Evolutionary conservation across 2,888 invertebrate species (phyloP).

Genomic region (Cephus rjabovi): DNA sequence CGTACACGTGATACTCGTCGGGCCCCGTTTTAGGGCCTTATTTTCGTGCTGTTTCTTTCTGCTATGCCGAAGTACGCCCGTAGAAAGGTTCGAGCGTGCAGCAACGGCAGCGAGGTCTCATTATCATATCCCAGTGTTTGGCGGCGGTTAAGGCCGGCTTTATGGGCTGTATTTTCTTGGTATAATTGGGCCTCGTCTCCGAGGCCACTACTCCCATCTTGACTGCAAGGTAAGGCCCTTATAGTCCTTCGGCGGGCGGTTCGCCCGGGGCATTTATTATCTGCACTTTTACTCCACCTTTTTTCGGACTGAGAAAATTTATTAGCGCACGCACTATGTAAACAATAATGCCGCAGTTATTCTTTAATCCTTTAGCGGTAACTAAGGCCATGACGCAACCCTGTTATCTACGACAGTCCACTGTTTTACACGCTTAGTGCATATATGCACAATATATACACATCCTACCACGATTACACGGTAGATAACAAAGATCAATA

Average conservation of each 20-base stretch:
- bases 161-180: constrained; percentile 47
- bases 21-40: constrained; percentile 1
- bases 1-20: too few relatives aligned
- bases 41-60: not conserved
- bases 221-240: constrained; percentile 1
- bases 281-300: constrained; percentile 16
- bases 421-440: not conserved
- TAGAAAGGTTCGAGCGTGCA: constrained; percentile 3
- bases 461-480: too few relatives aligned
- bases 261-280: constrained; percentile 31
- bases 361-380: constrained; percentile 20
- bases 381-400: not conserved
- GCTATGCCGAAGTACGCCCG: not conserved
- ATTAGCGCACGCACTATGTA: constrained; percentile 32
- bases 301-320: constrained; percentile 25
- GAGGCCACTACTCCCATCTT: constrained; percentile 9
- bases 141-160: constrained; percentile 41
- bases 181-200: constrained; percentile 40
- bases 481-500: too few relatives aligned
- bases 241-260: not conserved
- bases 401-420: too few relatives aligned
- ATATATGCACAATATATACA: not conserved
- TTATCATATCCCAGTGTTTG: constrained; percentile 45
- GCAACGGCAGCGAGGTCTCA: constrained; percentile 25
- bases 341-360: constrained; percentile 29